Percentiles rank a stretch among this genome's conserved stretches.
phyloP scores from a whole-genome alignment of 2,797 vertebrate genomes.

The Helicolenus hilgendorfi region DNA sequence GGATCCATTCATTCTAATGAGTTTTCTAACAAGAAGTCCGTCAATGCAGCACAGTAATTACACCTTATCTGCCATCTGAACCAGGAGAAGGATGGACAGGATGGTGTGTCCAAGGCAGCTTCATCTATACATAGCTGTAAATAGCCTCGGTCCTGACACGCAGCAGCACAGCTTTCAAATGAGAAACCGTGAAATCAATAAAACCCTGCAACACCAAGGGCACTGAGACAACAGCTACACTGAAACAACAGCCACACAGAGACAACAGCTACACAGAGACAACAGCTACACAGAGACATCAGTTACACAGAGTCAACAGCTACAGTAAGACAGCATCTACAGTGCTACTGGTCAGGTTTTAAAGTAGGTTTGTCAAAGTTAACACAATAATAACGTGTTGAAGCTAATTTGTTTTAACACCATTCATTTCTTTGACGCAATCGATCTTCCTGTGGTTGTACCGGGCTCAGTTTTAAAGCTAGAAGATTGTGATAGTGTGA shows the following conservation, averaged over 20 bases:
- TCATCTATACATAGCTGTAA: slow-evolving; percentile 81
- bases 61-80: slow-evolving; percentile 48
- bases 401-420: no score
- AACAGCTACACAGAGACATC: not conserved
- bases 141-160: slow-evolving; percentile 70
- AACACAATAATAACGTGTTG: no score
- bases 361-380: no score
- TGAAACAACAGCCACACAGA: not conserved
- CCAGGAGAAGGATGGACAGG: slow-evolving; percentile 31
- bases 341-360: not conserved
- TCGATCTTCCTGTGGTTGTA: no score
- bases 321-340: not conserved
- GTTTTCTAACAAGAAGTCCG: slow-evolving; percentile 31
- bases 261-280: slow-evolving; percentile 16
- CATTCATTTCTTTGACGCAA: no score
- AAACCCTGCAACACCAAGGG: slow-evolving; percentile 72
- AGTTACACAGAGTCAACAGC: no score
- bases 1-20: slow-evolving; percentile 30
- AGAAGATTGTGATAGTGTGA: no score
- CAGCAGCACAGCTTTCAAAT: slow-evolving; percentile 73
- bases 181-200: slow-evolving; percentile 82
- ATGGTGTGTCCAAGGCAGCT: slow-evolving; percentile 65
- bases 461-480: no score
- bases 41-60: slow-evolving; percentile 40
- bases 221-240: slow-evolving; percentile 41